Evolutionary conservation across 2,113 vertebrate species (phyloP), one percentile per base, ranked within the genome.

Genomic region (Triplophysa dalaica): DNA sequence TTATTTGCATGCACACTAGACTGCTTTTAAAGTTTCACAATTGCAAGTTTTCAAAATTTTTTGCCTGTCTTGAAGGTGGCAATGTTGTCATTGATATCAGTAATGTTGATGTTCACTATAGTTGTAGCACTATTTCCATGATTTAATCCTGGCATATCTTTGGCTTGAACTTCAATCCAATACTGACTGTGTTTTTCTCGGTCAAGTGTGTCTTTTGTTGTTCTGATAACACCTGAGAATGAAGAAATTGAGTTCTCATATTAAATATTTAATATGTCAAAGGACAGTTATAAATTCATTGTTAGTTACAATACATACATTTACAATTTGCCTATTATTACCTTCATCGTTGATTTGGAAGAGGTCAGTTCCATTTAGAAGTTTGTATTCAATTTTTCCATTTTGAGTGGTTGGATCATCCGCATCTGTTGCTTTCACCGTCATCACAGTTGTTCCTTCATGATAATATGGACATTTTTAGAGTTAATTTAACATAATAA

Each of bases 31-130:
- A 45, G 5, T 13, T 4, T 68, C 5, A 16, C 6, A 22, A 33
- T 38, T 16, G 8, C 22, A 50, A 9, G 13, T 65, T 63, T 45
- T 43, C 33, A 0, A 38, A 22, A 29, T 14, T 3, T 58, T 94
- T 92, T 88, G 97, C 98, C 0, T 84, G 85, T 79, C 54, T 89
- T 93, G 87, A 99, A 99, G 50, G 89, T 86, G 0, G 96, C 95
- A 8, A 93, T 90, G 86, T 99, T 99, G 89, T 99, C 98, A 0
- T 99, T 99, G 86, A 91, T 87, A 81, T 99, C 98, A 0, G 56
- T 85, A 83, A 99, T 82, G 4, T 77, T 92, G 86, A 99, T 92
- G 74, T 89, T 87, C 73, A 99, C 95, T 0, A 94, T 94, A 67
- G 95, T 92, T 3, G 94, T 95, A 85, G 93, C 91, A 0, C 90